A percentile compares a stretch with the other conserved stretches of the same genome.
Conservation (phyloP, 2,113 vertebrate species). For the Ariopsis seemanni region DNA sequence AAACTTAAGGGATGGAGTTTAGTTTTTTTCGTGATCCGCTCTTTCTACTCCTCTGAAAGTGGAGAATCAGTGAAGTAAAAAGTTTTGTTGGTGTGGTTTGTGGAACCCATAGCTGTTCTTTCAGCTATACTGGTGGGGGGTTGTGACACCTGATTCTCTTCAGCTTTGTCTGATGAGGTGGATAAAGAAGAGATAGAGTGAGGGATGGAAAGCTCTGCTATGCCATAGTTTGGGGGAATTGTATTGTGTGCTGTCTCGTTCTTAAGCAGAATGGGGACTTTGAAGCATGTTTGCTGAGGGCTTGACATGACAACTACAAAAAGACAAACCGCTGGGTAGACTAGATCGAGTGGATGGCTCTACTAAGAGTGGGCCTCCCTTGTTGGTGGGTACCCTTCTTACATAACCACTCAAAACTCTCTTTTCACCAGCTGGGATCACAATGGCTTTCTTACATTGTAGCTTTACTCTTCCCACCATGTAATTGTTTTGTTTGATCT, state of each 20-base stretch:
- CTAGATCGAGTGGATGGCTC: background rate
- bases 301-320: slow-evolving; percentile 29
- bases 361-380: background rate
- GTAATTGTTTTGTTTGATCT: no score
- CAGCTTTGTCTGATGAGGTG: no score
- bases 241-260: slow-evolving; percentile 23
- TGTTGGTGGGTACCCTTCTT: no score
- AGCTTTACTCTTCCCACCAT: no score
- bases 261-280: background rate
- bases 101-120: background rate
- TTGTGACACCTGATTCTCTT: no score
- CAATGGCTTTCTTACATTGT: no score
- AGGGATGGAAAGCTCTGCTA: slow-evolving; percentile 21
- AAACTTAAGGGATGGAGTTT: slow-evolving; percentile 11
- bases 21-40: background rate
- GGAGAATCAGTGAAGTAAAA: slow-evolving; percentile 26
- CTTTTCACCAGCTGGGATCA: no score
- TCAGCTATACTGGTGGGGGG: background rate
- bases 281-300: background rate
- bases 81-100: background rate
- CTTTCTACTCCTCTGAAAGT: slow-evolving; percentile 16
- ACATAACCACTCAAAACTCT: no score
- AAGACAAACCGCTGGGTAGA: background rate
- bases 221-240: background rate
- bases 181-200: background rate